Evolutionary conservation across 2,113 vertebrate species (phyloP), one percentile per base, ranked within the genome.

Genomic region (Struthidea cinerea): DNA sequence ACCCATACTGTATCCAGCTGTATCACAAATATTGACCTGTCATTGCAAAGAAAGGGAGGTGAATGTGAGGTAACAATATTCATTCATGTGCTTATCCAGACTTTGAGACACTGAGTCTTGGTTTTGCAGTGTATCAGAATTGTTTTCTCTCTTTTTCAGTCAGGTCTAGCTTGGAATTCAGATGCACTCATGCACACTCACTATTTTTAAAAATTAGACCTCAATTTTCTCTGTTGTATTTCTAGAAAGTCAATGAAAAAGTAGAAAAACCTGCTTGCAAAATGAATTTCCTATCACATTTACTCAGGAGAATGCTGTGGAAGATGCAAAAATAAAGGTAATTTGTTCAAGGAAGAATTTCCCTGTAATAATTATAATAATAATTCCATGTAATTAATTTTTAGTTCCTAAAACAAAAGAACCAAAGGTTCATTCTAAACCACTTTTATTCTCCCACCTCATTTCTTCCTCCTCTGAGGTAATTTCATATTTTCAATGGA

Each of bases 1-100:
- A 88, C 67, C n/a, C 52, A 79, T 37, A 52, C 64, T 79, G 11
- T 35, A 81, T 81, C 68, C 73, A 90, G 52, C 52, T 84, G 52
- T 70, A 70, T 63, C 86, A 92, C 80, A 94, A 94, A 92, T 83
- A 93, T 63, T 94, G 64, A 93, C 91, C 84, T 92, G 55, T 77
- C 88, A 74, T 17, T 86, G 63, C 67, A 85, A 90, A 76, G 50
- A 85, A 90, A 76, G 41, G 37, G 46, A 92, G 82, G 67, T 80
- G 88, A 88, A 93, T 16, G 26, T 30, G 41, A 30, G 65, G 50
- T 85, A 84, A 92, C 42, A 77, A 19, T 50, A 63, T 69, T 57
- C 6, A 77, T 90, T 92, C 63, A 32, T 2, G 7, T 59, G 39
- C 39, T 84, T 84, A 67, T 67, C 35, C 42, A 59, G 63, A 46